Conservation (phyloP, 2,888 invertebrate species). For the Melangyna quadrimaculata region DNA sequence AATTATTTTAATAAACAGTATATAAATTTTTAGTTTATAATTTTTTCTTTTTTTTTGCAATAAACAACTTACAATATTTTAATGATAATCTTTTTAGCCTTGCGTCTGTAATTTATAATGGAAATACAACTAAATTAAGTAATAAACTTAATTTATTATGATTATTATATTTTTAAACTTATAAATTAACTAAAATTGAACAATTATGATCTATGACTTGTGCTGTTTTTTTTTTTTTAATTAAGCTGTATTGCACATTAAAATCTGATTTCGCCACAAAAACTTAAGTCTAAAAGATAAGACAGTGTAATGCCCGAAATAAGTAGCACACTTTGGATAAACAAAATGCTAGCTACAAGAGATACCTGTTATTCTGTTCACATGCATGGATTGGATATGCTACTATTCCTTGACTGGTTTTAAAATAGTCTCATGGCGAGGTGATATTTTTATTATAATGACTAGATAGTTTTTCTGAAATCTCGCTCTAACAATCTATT, state of each 20-base stretch:
- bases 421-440: no score
- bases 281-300: background rate
- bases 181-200: background rate
- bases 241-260: background rate
- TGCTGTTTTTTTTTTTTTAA: conserved; percentile 7
- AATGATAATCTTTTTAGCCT: conserved; percentile 10
- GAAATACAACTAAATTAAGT: background rate
- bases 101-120: background rate
- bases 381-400: background rate
- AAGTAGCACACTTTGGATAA: background rate
- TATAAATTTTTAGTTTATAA: conserved; percentile 12
- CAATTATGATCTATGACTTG: conserved; percentile 13
- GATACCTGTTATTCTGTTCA: background rate
- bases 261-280: background rate
- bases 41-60: background rate
- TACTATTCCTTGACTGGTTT: background rate
- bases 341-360: background rate
- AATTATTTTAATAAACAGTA: conserved; percentile 30
- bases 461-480: no score
- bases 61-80: conserved; percentile 38
- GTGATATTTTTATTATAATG: no score
- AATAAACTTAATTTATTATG: background rate
- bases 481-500: no score
- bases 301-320: background rate
- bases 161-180: background rate